A percentile compares a stretch with the other conserved stretches of the same genome.
phyloP scores from a whole-genome alignment of 2,113 vertebrate genomes.

The Morone chrysops region DNA sequence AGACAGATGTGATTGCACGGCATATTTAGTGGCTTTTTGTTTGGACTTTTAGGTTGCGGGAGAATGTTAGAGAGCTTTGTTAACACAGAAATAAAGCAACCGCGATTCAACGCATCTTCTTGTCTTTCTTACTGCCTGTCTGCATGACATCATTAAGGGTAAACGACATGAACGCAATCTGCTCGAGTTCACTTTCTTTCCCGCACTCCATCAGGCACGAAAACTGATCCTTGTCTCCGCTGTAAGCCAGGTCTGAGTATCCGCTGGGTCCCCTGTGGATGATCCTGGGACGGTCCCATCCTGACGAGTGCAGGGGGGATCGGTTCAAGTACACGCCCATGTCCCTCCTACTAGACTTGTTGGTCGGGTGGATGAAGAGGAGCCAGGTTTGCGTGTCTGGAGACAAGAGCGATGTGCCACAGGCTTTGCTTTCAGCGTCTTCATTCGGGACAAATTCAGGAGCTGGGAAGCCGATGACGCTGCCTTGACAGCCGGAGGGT shows the following conservation, averaged over 20 bases:
- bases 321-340: constrained; percentile 91
- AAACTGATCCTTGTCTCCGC: constrained; percentile 86
- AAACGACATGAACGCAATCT: constrained; percentile 83
- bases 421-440: constrained; percentile 66
- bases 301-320: constrained; percentile 75
- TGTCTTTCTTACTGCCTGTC: constrained; percentile 64
- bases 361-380: constrained; percentile 91
- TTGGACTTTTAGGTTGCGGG: constrained; percentile 36
- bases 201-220: constrained; percentile 93
- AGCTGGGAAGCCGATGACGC: constrained; percentile 88
- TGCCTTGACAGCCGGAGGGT: constrained; percentile 89
- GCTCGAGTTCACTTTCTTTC: constrained; percentile 79
- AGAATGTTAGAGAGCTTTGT: constrained; percentile 39
- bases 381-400: constrained; percentile 86
- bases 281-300: constrained; percentile 87
- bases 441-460: constrained; percentile 68
- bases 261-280: constrained; percentile 88
- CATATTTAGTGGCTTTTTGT: constrained; percentile 49
- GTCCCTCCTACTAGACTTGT: constrained; percentile 78
- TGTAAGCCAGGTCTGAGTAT: constrained; percentile 91
- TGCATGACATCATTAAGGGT: constrained; percentile 79
- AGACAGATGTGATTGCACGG: constrained; percentile 69
- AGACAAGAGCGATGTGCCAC: constrained; percentile 67
- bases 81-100: constrained; percentile 40
- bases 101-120: constrained; percentile 57